A percentile compares a stretch with the other conserved stretches of the same genome.
Evolutionary conservation across 2,888 invertebrate species (phyloP).

Genomic region (Himalopsyche kuldschensis): DNA sequence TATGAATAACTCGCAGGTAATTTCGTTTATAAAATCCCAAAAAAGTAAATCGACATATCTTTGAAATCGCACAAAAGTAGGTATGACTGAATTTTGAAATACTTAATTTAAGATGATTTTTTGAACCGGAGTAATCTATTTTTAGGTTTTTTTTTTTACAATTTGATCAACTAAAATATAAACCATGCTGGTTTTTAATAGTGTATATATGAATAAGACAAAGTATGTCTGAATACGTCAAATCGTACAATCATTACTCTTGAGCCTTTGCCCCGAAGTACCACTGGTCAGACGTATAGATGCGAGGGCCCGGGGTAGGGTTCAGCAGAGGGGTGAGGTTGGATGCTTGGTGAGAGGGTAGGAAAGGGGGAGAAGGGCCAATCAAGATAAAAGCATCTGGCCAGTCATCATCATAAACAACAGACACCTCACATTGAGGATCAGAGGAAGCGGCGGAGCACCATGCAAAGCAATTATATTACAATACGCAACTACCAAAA

Average conservation of each 20-base stretch:
- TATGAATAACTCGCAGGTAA: no score
- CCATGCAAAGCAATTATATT: not conserved
- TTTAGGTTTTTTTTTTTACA: no score
- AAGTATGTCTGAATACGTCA: no score
- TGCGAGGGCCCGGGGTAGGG: not conserved
- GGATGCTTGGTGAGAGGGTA: not conserved
- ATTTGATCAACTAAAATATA: no score
- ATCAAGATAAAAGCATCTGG: constrained; percentile 35
- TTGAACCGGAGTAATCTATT: no score
- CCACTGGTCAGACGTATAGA: not conserved
- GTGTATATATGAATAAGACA: no score
- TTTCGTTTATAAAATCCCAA: no score
- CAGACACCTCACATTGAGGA: not conserved
- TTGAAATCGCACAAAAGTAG: no score
- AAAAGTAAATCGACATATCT: no score
- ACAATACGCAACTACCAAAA: not conserved
- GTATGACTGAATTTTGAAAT: no score
- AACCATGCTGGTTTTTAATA: no score
- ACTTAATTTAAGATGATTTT: no score
- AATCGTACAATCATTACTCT: not conserved
- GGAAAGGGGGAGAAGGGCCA: constrained; percentile 14
- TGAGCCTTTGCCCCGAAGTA: not conserved
- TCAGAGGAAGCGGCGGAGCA: not conserved
- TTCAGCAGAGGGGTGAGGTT: not conserved
- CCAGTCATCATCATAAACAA: constrained; percentile 32